Evolutionary conservation across 2,888 invertebrate species (phyloP).

Genomic region (Conus canariensis): DNA sequence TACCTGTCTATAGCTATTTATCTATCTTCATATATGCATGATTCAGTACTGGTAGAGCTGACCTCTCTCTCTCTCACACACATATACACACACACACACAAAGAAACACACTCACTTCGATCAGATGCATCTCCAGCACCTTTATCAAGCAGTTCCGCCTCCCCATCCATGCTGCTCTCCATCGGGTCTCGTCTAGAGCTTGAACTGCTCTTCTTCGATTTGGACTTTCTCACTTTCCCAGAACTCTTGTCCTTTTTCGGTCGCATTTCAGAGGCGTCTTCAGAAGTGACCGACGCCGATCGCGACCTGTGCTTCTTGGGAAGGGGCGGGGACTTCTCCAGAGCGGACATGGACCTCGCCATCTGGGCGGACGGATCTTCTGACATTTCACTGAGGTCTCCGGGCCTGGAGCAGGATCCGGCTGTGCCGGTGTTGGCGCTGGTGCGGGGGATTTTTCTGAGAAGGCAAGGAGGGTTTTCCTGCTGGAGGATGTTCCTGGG

Average conservation of each 20-base stretch:
- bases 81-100: too few relatives aligned
- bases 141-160: too few relatives aligned
- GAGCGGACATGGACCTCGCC: not conserved
- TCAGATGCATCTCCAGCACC: too few relatives aligned
- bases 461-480: not conserved
- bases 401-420: not conserved
- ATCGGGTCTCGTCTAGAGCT: not conserved
- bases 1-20: too few relatives aligned
- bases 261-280: not conserved
- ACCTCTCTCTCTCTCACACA: too few relatives aligned
- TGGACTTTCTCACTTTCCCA: not conserved
- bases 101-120: too few relatives aligned
- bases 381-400: not conserved
- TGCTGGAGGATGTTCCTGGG: not conserved
- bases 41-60: too few relatives aligned
- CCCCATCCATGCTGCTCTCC: not conserved
- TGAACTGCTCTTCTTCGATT: not conserved
- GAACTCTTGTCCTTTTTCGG: not conserved
- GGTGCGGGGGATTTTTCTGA: not conserved
- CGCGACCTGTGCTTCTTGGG: not conserved
- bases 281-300: not conserved
- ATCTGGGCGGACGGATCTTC: not conserved
- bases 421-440: too few relatives aligned
- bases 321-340: not conserved
- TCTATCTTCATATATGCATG: too few relatives aligned